Base-by-base conservation (phyloP, 1,140 invertebrate species). In the Andrena cerasifolii region DNA sequence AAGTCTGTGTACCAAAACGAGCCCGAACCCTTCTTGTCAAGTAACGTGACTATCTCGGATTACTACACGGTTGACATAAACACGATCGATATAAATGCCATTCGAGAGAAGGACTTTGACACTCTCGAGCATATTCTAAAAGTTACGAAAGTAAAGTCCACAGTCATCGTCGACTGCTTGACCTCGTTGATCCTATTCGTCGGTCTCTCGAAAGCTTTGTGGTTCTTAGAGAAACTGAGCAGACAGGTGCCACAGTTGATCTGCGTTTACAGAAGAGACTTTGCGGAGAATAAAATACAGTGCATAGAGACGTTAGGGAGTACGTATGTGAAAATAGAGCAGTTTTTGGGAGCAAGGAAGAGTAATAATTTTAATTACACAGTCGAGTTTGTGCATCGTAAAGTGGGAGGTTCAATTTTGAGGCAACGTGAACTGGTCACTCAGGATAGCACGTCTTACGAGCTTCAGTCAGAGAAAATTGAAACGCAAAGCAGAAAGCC, bases 261-360 rank as follows among this genome's bases (percentile, higher is more conserved):
- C 59, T 91, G 90, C 66, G 87, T 93, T 21, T 90, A 91, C 77
- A 86, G 80, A n/a, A 80, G 86, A 76, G 89, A 93, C 73, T 89
- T 91, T 68, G 24, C 61, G 40, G 10, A 54, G 5, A 21, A 73
- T 26, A 89, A 89, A 76, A 78, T 93, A 78, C 88, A 89, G 16
- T 84, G 78, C 4, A 87, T 92, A 28, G 85, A 91, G 78, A 91
- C 91, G 8, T 70, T 92, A 7, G 91, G 91, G 6, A 89, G 80
- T 28, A 86, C 87, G 28, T 92, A 92, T 76, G 53, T 92, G 1
- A 87, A 86, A 58, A 73, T 93, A 43, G 74, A 88, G 26, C 78
- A 84, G 59, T 83, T 49, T 24, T 49, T 56, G 16, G 79, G 72
- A 28, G 33, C 62, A 12, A 36, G 18, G 7, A 53, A 65, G 7